phyloP scores from a whole-genome alignment of 2,888 invertebrate genomes.

The Hanleya hanleyi region DNA sequence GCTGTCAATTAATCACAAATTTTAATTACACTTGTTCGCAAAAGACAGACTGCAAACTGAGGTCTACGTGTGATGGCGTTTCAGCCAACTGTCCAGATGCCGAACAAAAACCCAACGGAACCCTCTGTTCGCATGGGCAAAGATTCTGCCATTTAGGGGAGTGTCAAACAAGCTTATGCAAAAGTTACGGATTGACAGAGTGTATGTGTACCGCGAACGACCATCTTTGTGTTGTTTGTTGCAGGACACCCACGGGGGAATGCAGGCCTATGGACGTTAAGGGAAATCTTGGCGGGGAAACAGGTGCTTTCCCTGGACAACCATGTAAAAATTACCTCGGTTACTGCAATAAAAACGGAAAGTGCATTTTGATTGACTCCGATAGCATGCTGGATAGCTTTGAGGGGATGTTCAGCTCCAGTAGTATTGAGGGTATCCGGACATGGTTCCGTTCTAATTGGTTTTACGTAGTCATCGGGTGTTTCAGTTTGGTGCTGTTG shows the following conservation, averaged over 20 bases:
- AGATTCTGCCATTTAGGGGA: conserved; percentile 44
- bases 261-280: conserved; percentile 25
- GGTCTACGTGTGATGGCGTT: conserved; percentile 45
- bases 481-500: conserved; percentile 23
- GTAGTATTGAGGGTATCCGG: conserved; percentile 28
- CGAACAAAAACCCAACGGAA: conserved; percentile 33
- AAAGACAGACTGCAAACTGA: conserved; percentile 42
- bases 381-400: conserved; percentile 36
- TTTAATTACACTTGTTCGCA: conserved; percentile 37
- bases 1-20: conserved; percentile 34
- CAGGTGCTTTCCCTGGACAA: not conserved
- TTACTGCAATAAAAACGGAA: conserved; percentile 34
- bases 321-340: conserved; percentile 43
- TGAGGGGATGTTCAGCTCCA: conserved; percentile 30
- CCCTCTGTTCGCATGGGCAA: conserved; percentile 40
- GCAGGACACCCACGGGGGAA: conserved; percentile 22
- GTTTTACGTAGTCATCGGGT: conserved; percentile 42
- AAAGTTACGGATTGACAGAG: conserved; percentile 24
- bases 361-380: conserved; percentile 35
- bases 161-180: conserved; percentile 48
- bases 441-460: conserved; percentile 45
- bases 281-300: conserved; percentile 28
- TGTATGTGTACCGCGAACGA: conserved; percentile 39
- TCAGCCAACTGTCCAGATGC: conserved; percentile 44
- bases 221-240: conserved; percentile 48